Evolutionary conservation across 2,797 vertebrate species (phyloP).

Genomic region (Leptatherina wallacei): DNA sequence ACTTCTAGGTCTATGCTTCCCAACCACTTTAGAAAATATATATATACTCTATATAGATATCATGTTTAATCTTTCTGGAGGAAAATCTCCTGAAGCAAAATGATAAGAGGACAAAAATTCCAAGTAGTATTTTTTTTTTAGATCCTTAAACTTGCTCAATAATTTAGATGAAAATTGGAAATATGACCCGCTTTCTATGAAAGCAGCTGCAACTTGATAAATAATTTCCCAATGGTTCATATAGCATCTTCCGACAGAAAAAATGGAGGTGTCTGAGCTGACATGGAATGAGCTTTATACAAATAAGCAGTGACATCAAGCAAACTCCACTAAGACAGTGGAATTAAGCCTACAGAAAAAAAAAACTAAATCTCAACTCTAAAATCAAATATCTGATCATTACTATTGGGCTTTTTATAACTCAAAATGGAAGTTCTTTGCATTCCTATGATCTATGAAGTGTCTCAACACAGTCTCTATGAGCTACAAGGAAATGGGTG

Average conservation of each 20-base stretch:
- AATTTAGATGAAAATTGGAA: conserved; percentile 10
- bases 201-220: conserved; percentile 5
- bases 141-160: conserved; percentile 10
- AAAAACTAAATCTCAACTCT: conserved; percentile 11
- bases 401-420: conserved; percentile 10
- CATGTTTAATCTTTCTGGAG: neutral
- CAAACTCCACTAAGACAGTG: neutral
- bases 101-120: neutral
- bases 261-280: conserved; percentile 4
- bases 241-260: neutral
- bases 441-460: conserved; percentile 26
- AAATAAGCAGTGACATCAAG: neutral
- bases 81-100: neutral
- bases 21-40: neutral
- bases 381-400: conserved; percentile 37
- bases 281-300: conserved; percentile 1
- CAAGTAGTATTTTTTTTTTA: neutral
- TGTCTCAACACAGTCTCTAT: conserved; percentile 21
- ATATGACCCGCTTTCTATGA: conserved; percentile 14
- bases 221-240: conserved; percentile 4
- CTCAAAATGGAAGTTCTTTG: conserved; percentile 28
- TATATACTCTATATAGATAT: neutral
- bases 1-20: neutral
- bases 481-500: conserved; percentile 24
- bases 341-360: neutral